Percentiles rank a stretch among this genome's conserved stretches.
Conservation (phyloP, 2,888 invertebrate genomes). For the Trilocha varians region DNA sequence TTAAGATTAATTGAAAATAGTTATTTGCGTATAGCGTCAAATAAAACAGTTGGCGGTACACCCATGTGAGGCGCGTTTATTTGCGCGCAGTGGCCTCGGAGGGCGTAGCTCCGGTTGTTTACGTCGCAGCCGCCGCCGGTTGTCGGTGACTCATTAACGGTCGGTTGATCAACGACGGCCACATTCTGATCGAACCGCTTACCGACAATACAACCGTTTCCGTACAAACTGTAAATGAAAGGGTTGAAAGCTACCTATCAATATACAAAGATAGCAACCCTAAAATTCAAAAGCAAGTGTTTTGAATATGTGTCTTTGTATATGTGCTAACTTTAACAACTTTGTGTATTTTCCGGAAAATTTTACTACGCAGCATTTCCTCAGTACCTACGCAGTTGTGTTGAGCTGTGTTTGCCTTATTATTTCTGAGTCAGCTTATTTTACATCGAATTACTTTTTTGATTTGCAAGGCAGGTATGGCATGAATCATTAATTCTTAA, state of each 20-base stretch:
- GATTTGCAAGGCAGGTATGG: too few species aligned
- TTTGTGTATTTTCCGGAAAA: too few species aligned
- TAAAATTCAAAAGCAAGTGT: slow-evolving; percentile 22
- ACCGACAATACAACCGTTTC: slow-evolving; percentile 7
- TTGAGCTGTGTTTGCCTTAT: too few species aligned
- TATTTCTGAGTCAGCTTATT: too few species aligned
- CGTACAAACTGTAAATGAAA: slow-evolving; percentile 19
- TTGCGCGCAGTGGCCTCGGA: slow-evolving; percentile 48
- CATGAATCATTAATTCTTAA: too few species aligned
- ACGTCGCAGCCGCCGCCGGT: slow-evolving; percentile 32
- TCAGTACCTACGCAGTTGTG: too few species aligned
- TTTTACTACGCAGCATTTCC: too few species aligned
- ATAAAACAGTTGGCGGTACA: slow-evolving; percentile 37
- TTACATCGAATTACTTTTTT: too few species aligned
- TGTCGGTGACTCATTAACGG: slow-evolving; percentile 52
- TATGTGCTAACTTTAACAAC: too few species aligned
- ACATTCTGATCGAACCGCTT: slow-evolving; percentile 24
- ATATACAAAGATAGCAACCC: slow-evolving; percentile 46
- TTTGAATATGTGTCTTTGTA: background rate
- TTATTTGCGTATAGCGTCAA: slow-evolving; percentile 21
- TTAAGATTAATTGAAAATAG: background rate
- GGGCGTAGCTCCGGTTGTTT: slow-evolving; percentile 47
- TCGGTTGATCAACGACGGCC: slow-evolving; percentile 28
- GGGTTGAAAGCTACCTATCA: slow-evolving; percentile 23
- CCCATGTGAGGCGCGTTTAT: slow-evolving; percentile 51